A percentile compares a stretch with the other conserved stretches of the same genome.
Evolutionary conservation across 1,140 invertebrate genomes (phyloP).

Genomic region (Whitmania pigra): DNA sequence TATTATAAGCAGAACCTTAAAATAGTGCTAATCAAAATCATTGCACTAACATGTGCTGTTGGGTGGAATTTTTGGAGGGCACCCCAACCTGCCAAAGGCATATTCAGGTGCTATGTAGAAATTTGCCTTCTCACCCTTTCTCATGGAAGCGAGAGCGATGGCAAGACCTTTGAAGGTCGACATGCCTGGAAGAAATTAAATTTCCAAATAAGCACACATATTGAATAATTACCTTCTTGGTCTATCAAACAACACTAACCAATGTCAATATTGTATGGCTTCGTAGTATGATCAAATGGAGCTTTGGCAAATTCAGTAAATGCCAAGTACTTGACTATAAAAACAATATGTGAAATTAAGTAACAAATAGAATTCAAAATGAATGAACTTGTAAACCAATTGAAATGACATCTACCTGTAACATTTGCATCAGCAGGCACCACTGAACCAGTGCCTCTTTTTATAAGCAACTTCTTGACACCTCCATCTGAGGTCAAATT

Average conservation of each 20-base stretch:
- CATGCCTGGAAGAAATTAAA: background rate
- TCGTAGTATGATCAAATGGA: background rate
- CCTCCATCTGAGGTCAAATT: slow-evolving; percentile 6
- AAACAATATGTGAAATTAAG: background rate
- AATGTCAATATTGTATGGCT: background rate
- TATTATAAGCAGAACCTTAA: background rate
- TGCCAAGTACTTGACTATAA: background rate
- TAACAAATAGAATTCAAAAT: background rate
- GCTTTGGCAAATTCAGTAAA: background rate
- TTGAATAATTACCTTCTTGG: background rate
- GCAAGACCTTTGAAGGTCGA: slow-evolving; percentile 51
- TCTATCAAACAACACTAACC: background rate
- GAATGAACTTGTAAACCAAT: background rate
- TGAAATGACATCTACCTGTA: background rate
- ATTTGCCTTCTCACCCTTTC: slow-evolving; percentile 52
- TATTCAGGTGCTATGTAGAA: slow-evolving; percentile 54
- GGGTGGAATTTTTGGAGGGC: slow-evolving; percentile 52
- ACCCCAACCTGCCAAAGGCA: slow-evolving; percentile 54
- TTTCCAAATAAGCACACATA: no score
- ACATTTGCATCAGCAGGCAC: background rate
- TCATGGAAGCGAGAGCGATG: slow-evolving; percentile 53
- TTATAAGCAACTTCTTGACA: slow-evolving; percentile 3
- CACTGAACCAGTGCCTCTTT: background rate
- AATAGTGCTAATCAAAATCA: background rate
- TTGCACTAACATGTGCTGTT: slow-evolving; percentile 32